A percentile compares a stretch with the other conserved stretches of the same genome.
phyloP scores from a whole-genome alignment of 2,888 invertebrate species.

The Eubasilissa splendida region DNA sequence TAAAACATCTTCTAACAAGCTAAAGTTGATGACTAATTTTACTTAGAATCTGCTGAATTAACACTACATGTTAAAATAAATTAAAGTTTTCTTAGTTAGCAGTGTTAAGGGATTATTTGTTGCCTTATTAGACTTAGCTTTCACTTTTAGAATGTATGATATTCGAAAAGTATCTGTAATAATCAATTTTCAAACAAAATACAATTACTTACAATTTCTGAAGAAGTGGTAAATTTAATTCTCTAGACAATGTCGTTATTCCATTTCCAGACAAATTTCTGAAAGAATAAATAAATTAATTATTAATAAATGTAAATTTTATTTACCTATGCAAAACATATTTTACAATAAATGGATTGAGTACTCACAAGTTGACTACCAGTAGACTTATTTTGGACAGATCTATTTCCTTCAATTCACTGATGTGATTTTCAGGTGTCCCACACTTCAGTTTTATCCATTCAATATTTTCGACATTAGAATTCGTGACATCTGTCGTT shows the following conservation, averaged over 20 bases:
- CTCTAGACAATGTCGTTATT: conserved; percentile 74
- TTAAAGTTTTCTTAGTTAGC: too few relatives aligned
- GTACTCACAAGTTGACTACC: conserved; percentile 78
- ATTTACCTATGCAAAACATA: background rate
- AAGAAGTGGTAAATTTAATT: conserved; percentile 76
- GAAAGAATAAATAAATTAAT: conserved; percentile 62
- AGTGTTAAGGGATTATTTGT: too few relatives aligned
- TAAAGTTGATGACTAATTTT: too few relatives aligned
- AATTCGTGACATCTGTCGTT: conserved; percentile 67
- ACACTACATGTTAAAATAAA: too few relatives aligned
- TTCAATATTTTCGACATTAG: conserved; percentile 68
- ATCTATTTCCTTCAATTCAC: conserved; percentile 76
- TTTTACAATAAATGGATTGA: conserved; percentile 11
- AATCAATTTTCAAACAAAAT: too few relatives aligned
- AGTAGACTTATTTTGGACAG: conserved; percentile 75
- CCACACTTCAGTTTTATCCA: conserved; percentile 77
- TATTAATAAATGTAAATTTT: background rate
- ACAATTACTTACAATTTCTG: conserved; percentile 78
- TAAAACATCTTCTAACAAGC: too few relatives aligned
- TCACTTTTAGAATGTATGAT: too few relatives aligned
- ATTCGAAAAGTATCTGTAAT: too few relatives aligned
- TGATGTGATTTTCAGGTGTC: conserved; percentile 73
- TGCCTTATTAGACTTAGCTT: too few relatives aligned
- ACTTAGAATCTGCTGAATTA: too few relatives aligned
- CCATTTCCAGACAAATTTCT: conserved; percentile 80